Base-by-base conservation (phyloP, 2,113 vertebrate species). In the Scophthalmus maximus region DNA sequence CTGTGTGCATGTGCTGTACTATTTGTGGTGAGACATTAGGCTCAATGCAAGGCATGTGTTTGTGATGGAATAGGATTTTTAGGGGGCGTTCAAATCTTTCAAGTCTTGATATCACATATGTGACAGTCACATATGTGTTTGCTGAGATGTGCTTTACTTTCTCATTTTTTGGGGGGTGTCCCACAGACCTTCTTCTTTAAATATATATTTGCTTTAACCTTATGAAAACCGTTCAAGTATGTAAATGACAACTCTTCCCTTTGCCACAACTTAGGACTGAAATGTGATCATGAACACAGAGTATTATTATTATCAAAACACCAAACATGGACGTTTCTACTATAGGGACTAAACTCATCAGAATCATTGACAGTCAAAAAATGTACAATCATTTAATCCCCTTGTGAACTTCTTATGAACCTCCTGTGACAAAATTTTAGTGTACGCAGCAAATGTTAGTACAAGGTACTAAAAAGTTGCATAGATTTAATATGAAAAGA, bases 21-120 rank as follows among this genome's bases (percentile, higher is more conserved):
- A 59, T 72, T 71, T 85, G 79, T 53, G 40, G 55, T 50, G 44
- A 79, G 36, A 68, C 66, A 83, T 84, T 87, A 79, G 68, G 56
- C 71, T 68, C 56, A 42, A 3, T 51, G 57, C 74, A 62, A 74
- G 59, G 44, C 61, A 82, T 70, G 75, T 62, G 73, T 27, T 49
- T 40, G 23, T 52, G 22, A 61, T 65, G 32, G 29, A 52, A 5
- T 15, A 12, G 36, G 44, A 29, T 36, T 56, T 65, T 52, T 22
- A 34, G 25, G n/a, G 1, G 60, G 47, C 7, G 50, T 75, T 69
- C 14, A 72, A 18, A 65, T 18, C 14, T 20, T 46, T 20, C 7
- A 18, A 46, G 15, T 8, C 51, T 56, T 47, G 25, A 57, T 76
- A 40, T 20, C 44, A 44, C 11, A 18, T 59, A 36, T 30, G 4